Evolutionary conservation across 1,140 invertebrate species (phyloP).

Genomic region (Scaptomyza hsui): DNA sequence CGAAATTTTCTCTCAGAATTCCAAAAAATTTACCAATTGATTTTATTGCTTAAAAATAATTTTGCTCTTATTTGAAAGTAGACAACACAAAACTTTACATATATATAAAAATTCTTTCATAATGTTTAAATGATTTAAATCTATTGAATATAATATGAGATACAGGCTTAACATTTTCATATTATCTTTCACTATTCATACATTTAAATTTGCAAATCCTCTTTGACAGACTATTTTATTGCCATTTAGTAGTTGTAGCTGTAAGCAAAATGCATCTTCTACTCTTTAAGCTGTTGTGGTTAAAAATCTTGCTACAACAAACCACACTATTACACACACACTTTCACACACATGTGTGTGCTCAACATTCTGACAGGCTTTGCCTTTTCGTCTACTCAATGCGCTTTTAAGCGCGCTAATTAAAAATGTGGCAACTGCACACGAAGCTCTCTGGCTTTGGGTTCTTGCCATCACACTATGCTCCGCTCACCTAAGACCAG

Average conservation of each 20-base stretch:
- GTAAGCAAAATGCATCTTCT: not conserved
- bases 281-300: constrained; percentile 8
- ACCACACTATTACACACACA: constrained; percentile 17
- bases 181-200: too few relatives aligned
- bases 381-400: constrained; percentile 61
- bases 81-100: too few relatives aligned
- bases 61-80: too few relatives aligned
- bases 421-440: constrained; percentile 79
- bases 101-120: too few relatives aligned
- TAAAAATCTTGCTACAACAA: constrained; percentile 1
- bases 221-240: not conserved
- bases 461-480: constrained; percentile 35
- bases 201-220: too few relatives aligned
- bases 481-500: not conserved
- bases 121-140: too few relatives aligned
- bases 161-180: too few relatives aligned
- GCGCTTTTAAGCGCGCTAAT: constrained; percentile 80
- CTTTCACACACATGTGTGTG: not conserved
- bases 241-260: not conserved
- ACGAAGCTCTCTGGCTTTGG: constrained; percentile 32
- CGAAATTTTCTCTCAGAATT: too few relatives aligned
- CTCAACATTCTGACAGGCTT: constrained; percentile 10
- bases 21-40: too few relatives aligned
- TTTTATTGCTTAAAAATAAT: too few relatives aligned
- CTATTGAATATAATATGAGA: too few relatives aligned